A percentile compares a stretch with the other conserved stretches of the same genome.
Conservation (phyloP, 2,113 vertebrate genomes). For the Prionailurus viverrinus region DNA sequence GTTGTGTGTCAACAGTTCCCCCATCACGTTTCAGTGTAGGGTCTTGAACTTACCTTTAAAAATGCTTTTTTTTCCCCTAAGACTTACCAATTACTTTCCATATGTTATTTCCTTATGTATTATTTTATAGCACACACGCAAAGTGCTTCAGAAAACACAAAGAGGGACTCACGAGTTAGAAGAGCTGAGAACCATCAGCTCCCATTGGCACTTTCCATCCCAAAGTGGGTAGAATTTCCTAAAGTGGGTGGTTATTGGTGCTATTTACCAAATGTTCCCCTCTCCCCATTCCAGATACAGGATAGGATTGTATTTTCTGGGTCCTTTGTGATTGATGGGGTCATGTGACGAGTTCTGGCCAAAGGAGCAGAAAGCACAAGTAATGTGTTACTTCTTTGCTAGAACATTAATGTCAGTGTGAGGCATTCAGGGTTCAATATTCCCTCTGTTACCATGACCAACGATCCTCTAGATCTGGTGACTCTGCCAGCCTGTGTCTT, state of each 20-base stretch:
- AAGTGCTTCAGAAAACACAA: background rate
- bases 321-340: background rate
- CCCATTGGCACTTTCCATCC: background rate
- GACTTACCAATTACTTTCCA: conserved; percentile 50
- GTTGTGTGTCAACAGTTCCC: conserved; percentile 53
- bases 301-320: background rate
- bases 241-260: background rate
- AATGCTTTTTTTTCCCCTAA: conserved; percentile 58
- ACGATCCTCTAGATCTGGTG: background rate
- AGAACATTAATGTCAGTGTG: background rate
- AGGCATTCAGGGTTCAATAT: background rate
- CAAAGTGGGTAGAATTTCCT: background rate
- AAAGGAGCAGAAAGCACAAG: conserved; percentile 40
- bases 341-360: background rate
- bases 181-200: background rate
- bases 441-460: background rate
- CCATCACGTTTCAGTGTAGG: conserved; percentile 55
- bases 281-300: background rate
- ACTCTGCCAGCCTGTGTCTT: background rate
- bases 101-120: background rate
- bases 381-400: background rate
- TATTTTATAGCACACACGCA: background rate
- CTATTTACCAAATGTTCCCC: background rate
- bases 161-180: background rate
- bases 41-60: conserved; percentile 58